Conservation (phyloP, 2,797 vertebrate genomes). For the Denticeps clupeoides region DNA sequence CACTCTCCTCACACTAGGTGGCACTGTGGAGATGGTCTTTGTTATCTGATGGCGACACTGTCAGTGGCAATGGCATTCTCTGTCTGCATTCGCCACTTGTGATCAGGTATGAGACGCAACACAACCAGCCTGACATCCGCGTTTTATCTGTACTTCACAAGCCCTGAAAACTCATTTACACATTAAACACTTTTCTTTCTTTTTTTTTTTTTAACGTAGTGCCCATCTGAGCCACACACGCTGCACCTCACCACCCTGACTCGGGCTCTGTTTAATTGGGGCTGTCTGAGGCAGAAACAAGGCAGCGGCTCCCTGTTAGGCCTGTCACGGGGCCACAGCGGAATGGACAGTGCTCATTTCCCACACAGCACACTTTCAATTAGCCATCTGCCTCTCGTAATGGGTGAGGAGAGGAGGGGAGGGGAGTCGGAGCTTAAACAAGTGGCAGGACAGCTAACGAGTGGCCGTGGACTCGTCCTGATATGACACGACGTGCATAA, state of each 20-base stretch:
- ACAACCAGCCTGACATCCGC: not conserved
- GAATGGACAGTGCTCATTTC: conserved; percentile 21
- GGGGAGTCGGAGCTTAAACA: conserved; percentile 16
- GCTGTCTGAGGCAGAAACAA: conserved; percentile 25
- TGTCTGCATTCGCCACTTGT: too few relatives aligned
- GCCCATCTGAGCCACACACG: not conserved
- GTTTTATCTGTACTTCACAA: not conserved
- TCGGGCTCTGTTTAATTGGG: conserved; percentile 36
- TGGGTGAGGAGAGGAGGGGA: too few relatives aligned
- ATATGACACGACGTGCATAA: conserved; percentile 10
- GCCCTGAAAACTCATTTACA: not conserved
- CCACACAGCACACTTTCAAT: conserved; percentile 28
- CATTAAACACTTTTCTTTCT: not conserved
- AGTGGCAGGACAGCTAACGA: conserved; percentile 26
- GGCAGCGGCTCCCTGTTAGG: conserved; percentile 23
- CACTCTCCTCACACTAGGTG: conserved; percentile 15
- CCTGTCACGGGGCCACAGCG: conserved; percentile 19
- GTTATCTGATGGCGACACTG: not conserved
- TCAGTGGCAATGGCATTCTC: too few relatives aligned
- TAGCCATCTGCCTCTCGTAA: conserved; percentile 26
- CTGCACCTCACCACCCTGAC: not conserved
- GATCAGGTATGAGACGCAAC: too few relatives aligned
- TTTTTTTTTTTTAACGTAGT: not conserved
- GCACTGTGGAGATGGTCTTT: conserved; percentile 27
- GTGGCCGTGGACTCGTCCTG: conserved; percentile 5